Percentiles rank a stretch among this genome's conserved stretches.
Conservation (phyloP, 92 coral and sea anemone species). For the Palythoa caribaeorum region DNA sequence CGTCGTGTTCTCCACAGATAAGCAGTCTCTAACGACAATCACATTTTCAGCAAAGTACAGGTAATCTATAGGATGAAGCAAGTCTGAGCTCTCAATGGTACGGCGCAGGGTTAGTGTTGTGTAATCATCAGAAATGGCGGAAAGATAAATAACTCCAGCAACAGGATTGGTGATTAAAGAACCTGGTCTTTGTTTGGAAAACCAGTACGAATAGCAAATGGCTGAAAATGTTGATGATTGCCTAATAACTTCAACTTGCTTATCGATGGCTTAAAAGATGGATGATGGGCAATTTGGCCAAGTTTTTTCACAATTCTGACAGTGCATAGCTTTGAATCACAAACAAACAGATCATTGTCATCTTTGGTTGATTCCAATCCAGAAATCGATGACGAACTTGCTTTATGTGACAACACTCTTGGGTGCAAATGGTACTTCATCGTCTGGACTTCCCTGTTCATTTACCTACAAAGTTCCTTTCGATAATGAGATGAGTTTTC, state of each 20-base stretch:
- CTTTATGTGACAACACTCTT: constrained; percentile 9
- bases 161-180: constrained; percentile 34
- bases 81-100: constrained; percentile 20
- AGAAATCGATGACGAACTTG: constrained; percentile 40
- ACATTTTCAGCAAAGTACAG: constrained; percentile 51
- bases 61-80: constrained; percentile 46
- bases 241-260: constrained; percentile 40
- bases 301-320: background rate
- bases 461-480: too few species aligned
- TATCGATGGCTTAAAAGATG: constrained; percentile 35
- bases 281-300: constrained; percentile 35
- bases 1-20: constrained; percentile 32
- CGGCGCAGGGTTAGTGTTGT: background rate
- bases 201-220: constrained; percentile 52
- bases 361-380: constrained; percentile 16
- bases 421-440: constrained; percentile 50
- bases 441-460: constrained; percentile 33
- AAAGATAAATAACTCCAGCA: constrained; percentile 32
- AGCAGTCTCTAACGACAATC: constrained; percentile 38
- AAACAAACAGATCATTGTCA: constrained; percentile 1
- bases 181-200: constrained; percentile 40
- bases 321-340: constrained; percentile 43
- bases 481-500: too few species aligned
- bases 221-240: constrained; percentile 32
- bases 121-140: constrained; percentile 15